Evolutionary conservation across 2,888 invertebrate species (phyloP).

Genomic region (Perizoma affinitatum): DNA sequence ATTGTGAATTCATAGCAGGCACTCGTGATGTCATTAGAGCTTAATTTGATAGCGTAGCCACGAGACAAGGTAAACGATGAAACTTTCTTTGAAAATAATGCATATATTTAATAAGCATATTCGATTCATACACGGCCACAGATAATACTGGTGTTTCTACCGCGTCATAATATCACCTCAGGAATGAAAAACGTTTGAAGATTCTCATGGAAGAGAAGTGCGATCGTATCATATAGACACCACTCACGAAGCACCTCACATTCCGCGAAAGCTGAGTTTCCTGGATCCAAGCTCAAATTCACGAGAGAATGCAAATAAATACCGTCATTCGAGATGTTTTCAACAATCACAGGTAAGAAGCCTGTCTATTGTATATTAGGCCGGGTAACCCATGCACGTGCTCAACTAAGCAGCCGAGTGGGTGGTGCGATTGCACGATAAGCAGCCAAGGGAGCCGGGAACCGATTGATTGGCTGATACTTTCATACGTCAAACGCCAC

Average conservation of each 20-base stretch:
- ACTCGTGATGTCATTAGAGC: constrained; percentile 65
- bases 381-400: constrained; percentile 42
- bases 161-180: constrained; percentile 24
- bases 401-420: constrained; percentile 45
- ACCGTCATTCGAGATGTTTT: constrained; percentile 21
- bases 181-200: constrained; percentile 42
- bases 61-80: constrained; percentile 51
- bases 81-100: constrained; percentile 43
- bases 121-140: constrained; percentile 16
- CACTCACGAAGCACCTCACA: constrained; percentile 59
- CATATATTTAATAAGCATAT: constrained; percentile 40
- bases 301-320: constrained; percentile 41
- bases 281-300: constrained; percentile 40
- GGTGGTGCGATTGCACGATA: constrained; percentile 56
- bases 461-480: constrained; percentile 61
- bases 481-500: constrained; percentile 51
- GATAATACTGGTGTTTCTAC: constrained; percentile 2
- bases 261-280: constrained; percentile 50
- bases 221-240: constrained; percentile 57
- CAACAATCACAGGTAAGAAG: constrained; percentile 21
- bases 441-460: constrained; percentile 41
- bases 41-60: constrained; percentile 61
- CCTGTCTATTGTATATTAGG: constrained; percentile 24
- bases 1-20: constrained; percentile 66
- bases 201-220: constrained; percentile 53